Base-by-base conservation (phyloP, 2,797 vertebrate species). In the Varecia variegata region DNA sequence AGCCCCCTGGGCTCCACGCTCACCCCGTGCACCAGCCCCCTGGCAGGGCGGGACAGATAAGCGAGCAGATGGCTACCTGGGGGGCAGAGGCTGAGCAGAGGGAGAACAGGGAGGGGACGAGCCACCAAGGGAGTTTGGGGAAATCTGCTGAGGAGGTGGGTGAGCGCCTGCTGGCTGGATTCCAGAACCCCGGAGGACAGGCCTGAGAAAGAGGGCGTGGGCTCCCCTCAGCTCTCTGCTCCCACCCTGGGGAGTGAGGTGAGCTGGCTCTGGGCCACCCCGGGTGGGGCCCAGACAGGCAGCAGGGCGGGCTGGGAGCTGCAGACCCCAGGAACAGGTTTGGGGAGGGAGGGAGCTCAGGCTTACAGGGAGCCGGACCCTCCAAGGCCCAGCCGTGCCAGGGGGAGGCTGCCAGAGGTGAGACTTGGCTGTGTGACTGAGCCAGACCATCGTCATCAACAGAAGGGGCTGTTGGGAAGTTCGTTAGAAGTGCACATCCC, bases 341-440 rank as follows among this genome's bases (percentile, higher is more conserved):
- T 38, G 21, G 47, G 52, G 60, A 43, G 21, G 13, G 27, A 3
- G n/a, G 50, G n/a, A 73, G 52, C 27, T 71, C 80, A 21, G 67
- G 56, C 27, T 77, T 35, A 32, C 1, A 20, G 52, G 35, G n/a
- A 70, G 21, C 40, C 27, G 21, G 32, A 18, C 32, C 35, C 25
- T 70, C 23, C 0, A 2, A 30, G 8, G 35, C 12, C 20, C 38
- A 5, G 21, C 40, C 0, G 0, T 40, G 35, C 43, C 50, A 68
- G n/a, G 25, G n/a, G 38, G 35, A 27, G 30, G 43, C 3, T 35
- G 4, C 45, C 6, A 0, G 30, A 56, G 15, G 32, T 7, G 3
- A 17, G 23, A 25, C 56, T 52, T 88, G 54, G 38, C 83, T 82
- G 38, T 82, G 38, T n/a, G 70, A 86, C 3, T 2, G 52, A 18